Percentiles rank a stretch among this genome's conserved stretches.
Evolutionary conservation across 2,113 vertebrate genomes (phyloP).

Genomic region (Argyrosomus japonicus): DNA sequence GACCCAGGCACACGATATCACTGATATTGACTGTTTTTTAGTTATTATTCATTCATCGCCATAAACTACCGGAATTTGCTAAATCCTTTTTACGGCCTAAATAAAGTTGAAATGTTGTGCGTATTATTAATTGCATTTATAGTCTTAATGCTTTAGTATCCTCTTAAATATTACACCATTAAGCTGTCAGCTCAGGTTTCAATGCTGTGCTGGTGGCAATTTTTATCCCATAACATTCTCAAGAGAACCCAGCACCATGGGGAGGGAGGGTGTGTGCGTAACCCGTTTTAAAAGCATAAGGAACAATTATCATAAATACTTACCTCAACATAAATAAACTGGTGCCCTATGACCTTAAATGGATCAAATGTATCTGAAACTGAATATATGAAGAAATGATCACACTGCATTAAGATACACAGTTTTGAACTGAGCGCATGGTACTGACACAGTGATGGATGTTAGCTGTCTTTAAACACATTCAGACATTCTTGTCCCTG

Average conservation of each 20-base stretch:
- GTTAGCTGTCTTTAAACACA: constrained; percentile 13
- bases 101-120: neutral
- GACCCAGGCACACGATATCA: no score
- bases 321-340: constrained; percentile 13
- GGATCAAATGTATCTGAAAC: neutral
- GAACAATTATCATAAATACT: neutral
- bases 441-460: neutral
- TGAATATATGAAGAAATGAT: neutral
- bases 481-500: constrained; percentile 31
- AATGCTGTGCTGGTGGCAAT: constrained; percentile 13
- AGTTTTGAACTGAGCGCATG: neutral
- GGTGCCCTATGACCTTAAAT: constrained; percentile 15
- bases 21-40: no score
- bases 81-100: neutral
- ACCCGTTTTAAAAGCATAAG: neutral
- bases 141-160: neutral
- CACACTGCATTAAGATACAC: neutral
- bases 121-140: neutral
- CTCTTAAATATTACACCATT: constrained; percentile 10
- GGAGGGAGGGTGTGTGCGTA: neutral
- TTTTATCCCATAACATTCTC: constrained; percentile 21
- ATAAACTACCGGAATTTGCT: constrained; percentile 1
- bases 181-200: constrained; percentile 41
- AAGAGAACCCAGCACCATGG: constrained; percentile 16
- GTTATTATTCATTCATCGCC: neutral